Evolutionary conservation across 2,888 invertebrate genomes (phyloP), one percentile per base, ranked within the genome.

Genomic region (Linnaemya vulpina): DNA sequence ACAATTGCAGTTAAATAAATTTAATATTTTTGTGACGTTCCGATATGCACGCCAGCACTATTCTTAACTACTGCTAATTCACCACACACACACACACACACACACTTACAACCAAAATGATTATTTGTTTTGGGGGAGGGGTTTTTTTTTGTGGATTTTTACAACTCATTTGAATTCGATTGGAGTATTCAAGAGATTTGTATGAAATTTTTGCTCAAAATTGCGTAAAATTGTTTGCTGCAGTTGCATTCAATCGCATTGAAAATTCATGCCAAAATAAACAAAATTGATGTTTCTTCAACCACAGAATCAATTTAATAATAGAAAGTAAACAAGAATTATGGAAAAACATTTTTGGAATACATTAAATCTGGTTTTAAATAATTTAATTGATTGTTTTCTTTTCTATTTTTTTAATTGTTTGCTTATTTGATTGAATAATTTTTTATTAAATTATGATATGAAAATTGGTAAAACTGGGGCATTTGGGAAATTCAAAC

Each of bases 251-350:
- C 63, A 76, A 49, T 70, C 53, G 60, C 30, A 60, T 76, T 58
- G 60, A 75, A 79, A 84, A 51, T 83, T 79, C 63, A 74, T 75
- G 75, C 20, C 43, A 79, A 68, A 83, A 70, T 74, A 76, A 65
- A 76, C 22, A 65, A 49, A 49, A 49, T 68, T 60, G 53, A 46
- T 55, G 17, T 40, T 62, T 60, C 11, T 63, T 51, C 22, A 65
- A 65, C 75, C 75, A 30, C 43, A 75, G 65, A 75, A 65, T 65
- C 53, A 43, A 65, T 75, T 55, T 51, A 13, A 40, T 51, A 62
- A 62, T 38, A 49, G 25, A 74, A 17, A 62, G 8, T 51, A 46
- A 62, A 74, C 17, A 51, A 20, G 46, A 46, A 35, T 49, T 38
- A 51, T 10, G 0, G 20, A 17, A 51, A 51, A 20, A 51, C 15